Evolutionary conservation across 2,113 vertebrate species (phyloP).

Genomic region (Corythoichthys haematopterus): DNA sequence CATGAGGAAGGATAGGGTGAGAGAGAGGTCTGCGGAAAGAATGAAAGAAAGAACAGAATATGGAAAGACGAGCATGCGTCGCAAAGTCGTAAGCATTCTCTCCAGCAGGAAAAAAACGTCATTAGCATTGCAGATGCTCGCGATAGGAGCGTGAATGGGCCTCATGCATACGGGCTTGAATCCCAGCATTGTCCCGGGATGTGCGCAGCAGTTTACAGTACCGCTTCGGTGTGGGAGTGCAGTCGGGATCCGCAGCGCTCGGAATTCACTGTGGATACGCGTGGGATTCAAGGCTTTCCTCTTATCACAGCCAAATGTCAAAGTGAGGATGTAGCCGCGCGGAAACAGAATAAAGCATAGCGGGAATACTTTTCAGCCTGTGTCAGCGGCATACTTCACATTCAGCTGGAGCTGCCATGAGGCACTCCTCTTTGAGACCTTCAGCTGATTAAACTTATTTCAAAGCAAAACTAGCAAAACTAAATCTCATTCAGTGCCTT

Average conservation of each 20-base stretch:
- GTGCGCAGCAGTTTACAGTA: slow-evolving; percentile 46
- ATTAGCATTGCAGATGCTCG: slow-evolving; percentile 82
- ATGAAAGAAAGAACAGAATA: slow-evolving; percentile 4
- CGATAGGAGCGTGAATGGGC: slow-evolving; percentile 72
- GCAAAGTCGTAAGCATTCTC: too few relatives aligned
- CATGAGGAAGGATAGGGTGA: slow-evolving; percentile 1
- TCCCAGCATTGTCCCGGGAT: slow-evolving; percentile 75
- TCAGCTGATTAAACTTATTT: slow-evolving; percentile 48
- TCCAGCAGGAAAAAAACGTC: slow-evolving; percentile 47
- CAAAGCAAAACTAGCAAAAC: too few relatives aligned
- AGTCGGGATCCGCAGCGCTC: slow-evolving; percentile 27
- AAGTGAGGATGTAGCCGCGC: slow-evolving; percentile 65
- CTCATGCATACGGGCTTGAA: slow-evolving; percentile 77
- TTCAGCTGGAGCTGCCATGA: slow-evolving; percentile 47
- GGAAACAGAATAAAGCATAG: slow-evolving; percentile 71
- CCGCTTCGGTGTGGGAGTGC: slow-evolving; percentile 52
- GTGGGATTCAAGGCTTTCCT: slow-evolving; percentile 76
- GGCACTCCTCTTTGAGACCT: slow-evolving; percentile 25
- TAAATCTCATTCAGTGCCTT: background rate
- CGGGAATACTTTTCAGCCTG: slow-evolving; percentile 64
- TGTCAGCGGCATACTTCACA: slow-evolving; percentile 58
- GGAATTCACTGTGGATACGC: slow-evolving; percentile 73
- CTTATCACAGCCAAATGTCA: slow-evolving; percentile 73
- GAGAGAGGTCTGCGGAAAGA: slow-evolving; percentile 19
- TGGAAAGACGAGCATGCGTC: slow-evolving; percentile 30